These are phyloP conservation scores for Penaeus indicus DNA, from an alignment of 1,140 invertebrate species.

Conservation along the genomic window DNA sequence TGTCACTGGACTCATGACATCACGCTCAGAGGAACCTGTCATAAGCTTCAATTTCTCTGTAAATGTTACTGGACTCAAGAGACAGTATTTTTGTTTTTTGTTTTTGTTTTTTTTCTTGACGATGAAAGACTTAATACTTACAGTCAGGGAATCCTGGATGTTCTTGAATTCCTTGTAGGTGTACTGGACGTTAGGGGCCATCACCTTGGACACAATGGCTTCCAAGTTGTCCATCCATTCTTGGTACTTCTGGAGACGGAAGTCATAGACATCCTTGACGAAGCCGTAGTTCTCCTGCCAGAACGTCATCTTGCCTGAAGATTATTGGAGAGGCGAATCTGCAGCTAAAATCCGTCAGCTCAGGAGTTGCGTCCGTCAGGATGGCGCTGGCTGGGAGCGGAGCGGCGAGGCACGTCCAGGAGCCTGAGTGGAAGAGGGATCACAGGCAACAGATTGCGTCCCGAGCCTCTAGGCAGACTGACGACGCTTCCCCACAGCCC, in stretches of 20 bases:
- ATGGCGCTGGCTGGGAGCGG: constrained; percentile 16
- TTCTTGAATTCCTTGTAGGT: constrained; percentile 67
- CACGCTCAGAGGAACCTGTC: too few relatives aligned
- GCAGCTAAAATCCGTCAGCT: constrained; percentile 47
- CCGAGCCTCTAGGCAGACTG: constrained; percentile 59
- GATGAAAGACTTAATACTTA: constrained; percentile 41
- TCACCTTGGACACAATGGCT: constrained; percentile 65
- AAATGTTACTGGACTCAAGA: too few relatives aligned
- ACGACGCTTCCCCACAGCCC: constrained; percentile 28
- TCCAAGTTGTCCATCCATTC: constrained; percentile 68
- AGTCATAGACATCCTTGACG: constrained; percentile 68
- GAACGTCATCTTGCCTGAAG: constrained; percentile 67
- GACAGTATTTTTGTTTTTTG: too few relatives aligned
- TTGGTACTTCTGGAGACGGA: constrained; percentile 67
- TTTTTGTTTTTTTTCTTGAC: too few relatives aligned
- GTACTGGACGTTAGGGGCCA: constrained; percentile 66
- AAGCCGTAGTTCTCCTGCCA: constrained; percentile 68
- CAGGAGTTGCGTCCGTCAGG: constrained; percentile 39
- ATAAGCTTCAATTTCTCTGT: too few relatives aligned
- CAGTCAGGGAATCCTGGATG: constrained; percentile 64
- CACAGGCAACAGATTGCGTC: constrained; percentile 42
- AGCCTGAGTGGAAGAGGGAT: constrained; percentile 12
- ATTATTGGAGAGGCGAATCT: not conserved
- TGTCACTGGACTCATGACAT: too few relatives aligned
- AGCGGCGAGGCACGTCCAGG: constrained; percentile 31